Evolutionary conservation across 2,888 invertebrate genomes (phyloP), one percentile per base, ranked within the genome.

Genomic region (Chaitophorus viminalis): DNA sequence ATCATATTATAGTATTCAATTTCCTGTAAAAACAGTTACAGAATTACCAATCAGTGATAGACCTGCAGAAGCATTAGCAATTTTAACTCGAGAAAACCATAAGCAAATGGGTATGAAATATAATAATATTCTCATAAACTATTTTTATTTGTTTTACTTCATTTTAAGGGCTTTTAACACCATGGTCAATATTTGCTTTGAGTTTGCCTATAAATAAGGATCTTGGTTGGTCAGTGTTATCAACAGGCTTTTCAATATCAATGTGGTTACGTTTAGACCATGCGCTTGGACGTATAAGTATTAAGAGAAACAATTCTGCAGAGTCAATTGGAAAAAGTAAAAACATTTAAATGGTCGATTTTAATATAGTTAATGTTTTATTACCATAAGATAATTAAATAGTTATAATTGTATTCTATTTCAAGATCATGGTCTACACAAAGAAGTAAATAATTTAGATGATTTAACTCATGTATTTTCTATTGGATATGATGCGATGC

Each of bases 191-290:
- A 78, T 89, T 90, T 88, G 93, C 93, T 88, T 90, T 92, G 88
- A 90, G 90, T 82, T 88, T 91, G 9, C 91, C 91, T 8, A 89
- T 91, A 70, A 90, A 90, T 68, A 89, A 90, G 91, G 93, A 92
- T 90, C 92, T 93, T 90, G 93, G 93, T 89, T 94, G 94, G 94
- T 93, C 93, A 89, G 92, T 94, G 89, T 94, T 94, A 94, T 90
- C 93, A 89, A 92, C 92, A 76, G 94, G 94, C n/a, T 94, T 94
- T 91, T 93, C 94, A 8, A 91, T 92, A 54, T 92, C 92, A 4
- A 91, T 93, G 90, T 94, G 94, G 94, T 90, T 94, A 74, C 60
- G 60, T n/a, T 25, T 87, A 31, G 81, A 87, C 9, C 81, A 81
- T 87, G 74, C 75, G 4, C 60, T 81, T 75, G 81, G 81, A 74